phyloP scores from a whole-genome alignment of 2,888 invertebrate genomes.

The Biston betularia region DNA sequence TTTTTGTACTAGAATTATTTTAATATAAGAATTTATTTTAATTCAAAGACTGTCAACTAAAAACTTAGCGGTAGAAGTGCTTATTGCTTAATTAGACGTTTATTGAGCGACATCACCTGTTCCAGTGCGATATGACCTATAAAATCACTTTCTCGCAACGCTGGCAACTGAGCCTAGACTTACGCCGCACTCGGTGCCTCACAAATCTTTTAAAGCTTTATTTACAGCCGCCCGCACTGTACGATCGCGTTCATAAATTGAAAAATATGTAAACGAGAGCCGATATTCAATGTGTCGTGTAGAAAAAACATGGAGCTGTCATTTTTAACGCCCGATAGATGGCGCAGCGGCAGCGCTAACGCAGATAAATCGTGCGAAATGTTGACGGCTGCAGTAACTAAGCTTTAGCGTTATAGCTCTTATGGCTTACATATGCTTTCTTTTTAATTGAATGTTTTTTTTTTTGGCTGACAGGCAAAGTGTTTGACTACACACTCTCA shows the following conservation, averaged over 20 bases:
- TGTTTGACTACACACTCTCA: no score
- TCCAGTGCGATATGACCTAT: slow-evolving; percentile 45
- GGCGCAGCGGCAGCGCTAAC: slow-evolving; percentile 64
- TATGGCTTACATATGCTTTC: background rate
- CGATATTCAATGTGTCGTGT: slow-evolving; percentile 73
- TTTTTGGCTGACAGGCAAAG: no score
- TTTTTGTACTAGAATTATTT: background rate
- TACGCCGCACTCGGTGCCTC: slow-evolving; percentile 38
- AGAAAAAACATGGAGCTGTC: slow-evolving; percentile 78
- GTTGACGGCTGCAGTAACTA: slow-evolving; percentile 10
- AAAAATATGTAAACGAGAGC: slow-evolving; percentile 78
- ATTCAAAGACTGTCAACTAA: background rate
- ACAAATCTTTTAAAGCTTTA: slow-evolving; percentile 64
- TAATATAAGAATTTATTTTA: no score
- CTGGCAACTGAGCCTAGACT: slow-evolving; percentile 44
- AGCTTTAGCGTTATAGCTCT: slow-evolving; percentile 7
- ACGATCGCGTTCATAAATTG: slow-evolving; percentile 70
- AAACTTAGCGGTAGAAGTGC: background rate
- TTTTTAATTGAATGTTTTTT: background rate
- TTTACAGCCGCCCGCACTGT: slow-evolving; percentile 61
- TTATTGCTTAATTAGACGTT: slow-evolving; percentile 19
- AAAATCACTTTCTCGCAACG: slow-evolving; percentile 41
- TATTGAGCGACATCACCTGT: slow-evolving; percentile 25
- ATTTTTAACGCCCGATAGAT: slow-evolving; percentile 78
- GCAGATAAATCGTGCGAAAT: slow-evolving; percentile 75